Evolutionary conservation across 2,113 vertebrate species (phyloP).

Genomic region (Terrapene triunguis): DNA sequence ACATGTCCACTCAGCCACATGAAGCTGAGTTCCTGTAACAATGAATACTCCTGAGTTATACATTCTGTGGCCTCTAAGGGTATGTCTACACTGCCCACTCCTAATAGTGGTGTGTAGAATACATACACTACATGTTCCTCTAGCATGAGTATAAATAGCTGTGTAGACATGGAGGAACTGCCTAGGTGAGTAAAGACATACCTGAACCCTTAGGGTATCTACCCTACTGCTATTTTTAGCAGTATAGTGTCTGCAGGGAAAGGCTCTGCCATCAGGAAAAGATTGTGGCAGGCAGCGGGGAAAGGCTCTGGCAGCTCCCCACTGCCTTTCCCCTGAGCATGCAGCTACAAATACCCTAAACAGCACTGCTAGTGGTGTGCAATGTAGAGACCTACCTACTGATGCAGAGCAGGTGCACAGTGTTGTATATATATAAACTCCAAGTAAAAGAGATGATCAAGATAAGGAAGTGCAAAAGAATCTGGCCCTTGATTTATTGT

Average conservation of each 20-base stretch:
- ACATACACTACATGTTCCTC: not conserved
- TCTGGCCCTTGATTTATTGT: not conserved
- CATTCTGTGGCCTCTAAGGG: not conserved
- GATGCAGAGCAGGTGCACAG: not conserved
- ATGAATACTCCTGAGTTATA: not conserved
- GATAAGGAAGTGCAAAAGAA: not conserved
- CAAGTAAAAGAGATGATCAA: accelerated
- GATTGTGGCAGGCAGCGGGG: no score
- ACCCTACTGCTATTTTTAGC: no score
- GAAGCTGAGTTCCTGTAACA: not conserved
- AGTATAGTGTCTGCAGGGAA: no score
- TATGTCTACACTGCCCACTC: not conserved
- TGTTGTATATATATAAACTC: not conserved
- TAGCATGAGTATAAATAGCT: not conserved
- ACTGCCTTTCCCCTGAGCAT: no score
- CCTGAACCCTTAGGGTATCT: no score
- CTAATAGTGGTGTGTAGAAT: not conserved
- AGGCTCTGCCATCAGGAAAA: no score
- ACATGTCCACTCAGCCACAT: not conserved
- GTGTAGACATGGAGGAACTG: not conserved
- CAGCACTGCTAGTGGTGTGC: no score
- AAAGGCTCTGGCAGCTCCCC: no score
- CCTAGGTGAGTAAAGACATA: not conserved
- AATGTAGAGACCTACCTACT: not conserved
- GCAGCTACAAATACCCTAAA: no score